Base-by-base conservation (phyloP, 2,797 vertebrate genomes). In the Pipistrellus nathusii region DNA sequence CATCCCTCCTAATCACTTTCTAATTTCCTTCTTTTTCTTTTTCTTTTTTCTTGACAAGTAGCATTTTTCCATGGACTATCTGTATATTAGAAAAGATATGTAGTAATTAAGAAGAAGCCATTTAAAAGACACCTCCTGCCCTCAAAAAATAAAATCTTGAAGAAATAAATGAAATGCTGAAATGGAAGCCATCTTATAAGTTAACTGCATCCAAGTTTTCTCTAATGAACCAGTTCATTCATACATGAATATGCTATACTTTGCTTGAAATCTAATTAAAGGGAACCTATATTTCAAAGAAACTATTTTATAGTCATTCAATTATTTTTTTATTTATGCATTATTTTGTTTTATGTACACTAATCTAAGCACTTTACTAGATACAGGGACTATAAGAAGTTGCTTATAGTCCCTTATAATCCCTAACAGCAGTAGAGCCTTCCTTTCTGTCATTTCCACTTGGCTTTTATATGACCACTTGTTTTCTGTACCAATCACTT, bases 211-310 rank as follows among this genome's bases (percentile, higher is more conserved):
- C 51, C 21, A 59, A n/a, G 38, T 90, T 72, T 81, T 72, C 53
- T 82, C 53, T 35, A 72, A 62, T 84, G 66, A 71, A 88, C 44
- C 32, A 91, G 9, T 66, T 8, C 15, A 85, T 77, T 68, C 10
- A 41, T 51, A 66, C 46, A 17, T 84, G 57, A 88, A 88, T 75
- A 69, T 68, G 9, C 35, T 57, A 84, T 32, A 20, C 35, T 93
- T 87, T 85, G 20, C 35, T 81, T 81, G 44, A 93, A 90, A 55
- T 85, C 23, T 68, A 66, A 66, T 32, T n/a, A 86, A 64, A 75
- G 17, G 18, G 2, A 82, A 89, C 4, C 23, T 51, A 14, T 72
- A 93, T 57, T 91, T 85, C 38, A 82, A 89, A 4, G 48, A 18
- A 85, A 81, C 23, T 17, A 71, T 66, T 78, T 64, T 71, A 88